Percentiles rank a stretch among this genome's conserved stretches.
Conservation (phyloP, 2,888 invertebrate genomes). For the Dolichomitus sp. region DNA sequence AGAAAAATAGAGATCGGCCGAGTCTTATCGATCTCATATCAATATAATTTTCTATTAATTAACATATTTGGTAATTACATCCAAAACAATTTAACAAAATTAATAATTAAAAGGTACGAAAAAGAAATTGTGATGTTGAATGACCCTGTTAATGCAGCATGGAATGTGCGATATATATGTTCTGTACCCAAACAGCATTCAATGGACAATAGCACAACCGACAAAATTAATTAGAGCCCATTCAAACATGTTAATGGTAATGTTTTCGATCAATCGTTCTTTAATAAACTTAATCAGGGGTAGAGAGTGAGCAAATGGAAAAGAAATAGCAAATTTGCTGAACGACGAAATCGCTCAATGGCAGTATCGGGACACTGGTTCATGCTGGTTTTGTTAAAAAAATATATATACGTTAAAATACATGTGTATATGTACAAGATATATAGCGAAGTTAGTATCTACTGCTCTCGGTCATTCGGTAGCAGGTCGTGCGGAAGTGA, state of each 20-base stretch:
- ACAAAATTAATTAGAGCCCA: slow-evolving; percentile 2
- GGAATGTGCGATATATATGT: neutral
- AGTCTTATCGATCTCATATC: too few relatives aligned
- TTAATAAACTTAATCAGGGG: slow-evolving; percentile 8
- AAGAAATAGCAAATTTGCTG: slow-evolving; percentile 9
- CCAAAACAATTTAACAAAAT: too few relatives aligned
- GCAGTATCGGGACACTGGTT: slow-evolving; percentile 2
- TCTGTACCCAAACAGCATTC: neutral
- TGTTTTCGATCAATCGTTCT: slow-evolving; percentile 17
- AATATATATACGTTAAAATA: neutral
- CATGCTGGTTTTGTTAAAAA: slow-evolving; percentile 11
- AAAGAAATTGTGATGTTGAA: too few relatives aligned
- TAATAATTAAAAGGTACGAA: too few relatives aligned
- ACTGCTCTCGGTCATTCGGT: slow-evolving; percentile 38
- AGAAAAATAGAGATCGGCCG: too few relatives aligned
- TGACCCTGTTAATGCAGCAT: too few relatives aligned
- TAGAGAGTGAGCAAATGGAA: neutral
- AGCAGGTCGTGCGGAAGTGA: slow-evolving; percentile 51
- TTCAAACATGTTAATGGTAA: slow-evolving; percentile 8
- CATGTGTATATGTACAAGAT: neutral
- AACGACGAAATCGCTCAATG: neutral
- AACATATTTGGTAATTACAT: too few relatives aligned
- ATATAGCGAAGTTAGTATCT: slow-evolving; percentile 2
- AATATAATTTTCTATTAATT: too few relatives aligned
- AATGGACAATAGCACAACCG: neutral